These are phyloP conservation scores for Coracopsis vasa DNA, from an alignment of 2,113 vertebrate species.

Conservation along the genomic window DNA sequence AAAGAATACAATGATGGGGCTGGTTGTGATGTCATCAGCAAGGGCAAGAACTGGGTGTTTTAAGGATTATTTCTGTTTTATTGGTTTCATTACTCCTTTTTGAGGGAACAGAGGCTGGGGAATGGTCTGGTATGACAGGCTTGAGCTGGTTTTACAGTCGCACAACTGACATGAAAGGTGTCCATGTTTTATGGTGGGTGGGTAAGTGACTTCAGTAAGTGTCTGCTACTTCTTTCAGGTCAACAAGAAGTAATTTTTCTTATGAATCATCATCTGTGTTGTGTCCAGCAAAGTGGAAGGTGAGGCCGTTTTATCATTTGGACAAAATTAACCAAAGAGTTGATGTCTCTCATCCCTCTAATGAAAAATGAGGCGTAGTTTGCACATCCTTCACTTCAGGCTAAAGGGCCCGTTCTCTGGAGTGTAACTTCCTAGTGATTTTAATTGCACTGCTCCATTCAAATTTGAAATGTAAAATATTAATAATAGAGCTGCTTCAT, in stretches of 20 bases:
- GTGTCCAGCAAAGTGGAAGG: constrained; percentile 69
- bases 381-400: neutral
- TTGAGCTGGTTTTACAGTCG: constrained; percentile 60
- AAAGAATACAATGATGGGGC: neutral
- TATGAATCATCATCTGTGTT: constrained; percentile 53
- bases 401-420: neutral
- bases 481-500: neutral
- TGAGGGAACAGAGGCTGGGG: constrained; percentile 28
- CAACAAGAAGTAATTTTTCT: constrained; percentile 53
- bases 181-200: constrained; percentile 68
- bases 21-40: neutral
- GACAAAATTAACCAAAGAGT: neutral
- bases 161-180: constrained; percentile 59
- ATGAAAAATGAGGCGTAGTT: neutral
- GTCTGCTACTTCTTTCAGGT: constrained; percentile 61
- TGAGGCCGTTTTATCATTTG: constrained; percentile 52
- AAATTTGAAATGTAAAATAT: neutral
- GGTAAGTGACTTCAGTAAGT: constrained; percentile 59
- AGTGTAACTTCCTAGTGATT: neutral
- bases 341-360: neutral
- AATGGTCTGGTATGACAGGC: constrained; percentile 32
- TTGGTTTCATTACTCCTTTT: constrained; percentile 62
- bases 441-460: neutral
- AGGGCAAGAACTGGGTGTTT: constrained; percentile 9
- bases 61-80: constrained; percentile 70